Evolutionary conservation across 2,797 vertebrate genomes (phyloP).

Genomic region (Pipistrellus pipistrellus): DNA sequence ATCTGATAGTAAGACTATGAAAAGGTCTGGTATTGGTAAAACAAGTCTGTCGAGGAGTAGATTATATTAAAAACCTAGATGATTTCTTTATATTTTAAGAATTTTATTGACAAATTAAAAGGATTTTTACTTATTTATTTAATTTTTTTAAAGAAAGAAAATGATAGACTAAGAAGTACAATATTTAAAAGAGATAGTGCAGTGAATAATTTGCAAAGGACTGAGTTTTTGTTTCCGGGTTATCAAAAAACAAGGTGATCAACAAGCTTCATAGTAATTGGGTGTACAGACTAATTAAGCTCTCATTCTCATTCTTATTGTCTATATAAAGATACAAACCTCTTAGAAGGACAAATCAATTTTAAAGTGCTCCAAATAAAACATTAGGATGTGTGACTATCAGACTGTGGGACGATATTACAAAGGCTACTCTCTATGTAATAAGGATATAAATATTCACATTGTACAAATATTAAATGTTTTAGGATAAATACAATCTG

Average conservation of each 20-base stretch:
- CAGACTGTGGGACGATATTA: conserved; percentile 34
- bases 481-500: conserved; percentile 4
- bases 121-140: background rate
- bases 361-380: conserved; percentile 46
- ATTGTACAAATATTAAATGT: conserved; percentile 44
- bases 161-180: conserved; percentile 12
- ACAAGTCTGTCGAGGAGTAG: background rate
- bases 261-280: background rate
- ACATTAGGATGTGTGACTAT: conserved; percentile 36
- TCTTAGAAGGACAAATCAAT: conserved; percentile 35
- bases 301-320: conserved; percentile 44
- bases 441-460: conserved; percentile 48
- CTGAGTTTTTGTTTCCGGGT: background rate
- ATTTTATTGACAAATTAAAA: conserved; percentile 25
- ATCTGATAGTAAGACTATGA: background rate
- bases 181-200: background rate
- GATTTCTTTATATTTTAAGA: conserved; percentile 27
- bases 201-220: conserved; percentile 7
- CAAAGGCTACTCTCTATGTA: conserved; percentile 33
- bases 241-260: conserved; percentile 31
- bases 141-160: background rate
- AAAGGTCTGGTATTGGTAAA: conserved; percentile 18
- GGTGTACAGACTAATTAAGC: background rate
- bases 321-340: background rate
- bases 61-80: background rate